phyloP scores from a whole-genome alignment of 2,113 vertebrate genomes.

The Syngnathoides biaculeatus region DNA sequence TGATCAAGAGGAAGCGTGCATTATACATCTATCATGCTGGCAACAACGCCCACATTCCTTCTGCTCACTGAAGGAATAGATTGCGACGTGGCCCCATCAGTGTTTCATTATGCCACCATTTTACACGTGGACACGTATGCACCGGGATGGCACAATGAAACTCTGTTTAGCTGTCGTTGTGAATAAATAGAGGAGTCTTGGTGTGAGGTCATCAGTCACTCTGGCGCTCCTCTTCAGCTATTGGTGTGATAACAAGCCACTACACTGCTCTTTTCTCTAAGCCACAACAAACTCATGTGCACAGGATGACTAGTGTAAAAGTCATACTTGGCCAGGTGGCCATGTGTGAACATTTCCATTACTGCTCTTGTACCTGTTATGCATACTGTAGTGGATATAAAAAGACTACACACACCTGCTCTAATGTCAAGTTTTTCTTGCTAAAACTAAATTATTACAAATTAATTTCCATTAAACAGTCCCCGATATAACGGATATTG shows the following conservation, averaged over 20 bases:
- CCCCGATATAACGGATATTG: too few relatives aligned
- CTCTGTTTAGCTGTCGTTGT: conserved; percentile 11
- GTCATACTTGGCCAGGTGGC: not conserved
- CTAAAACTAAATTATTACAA: not conserved
- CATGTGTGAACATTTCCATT: not conserved
- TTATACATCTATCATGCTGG: conserved; percentile 24
- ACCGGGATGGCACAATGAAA: conserved; percentile 5
- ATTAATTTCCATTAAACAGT: too few relatives aligned
- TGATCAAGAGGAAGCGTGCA: conserved; percentile 15
- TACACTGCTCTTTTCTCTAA: not conserved
- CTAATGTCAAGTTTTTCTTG: not conserved
- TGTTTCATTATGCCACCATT: conserved; percentile 14
- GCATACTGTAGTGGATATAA: not conserved
- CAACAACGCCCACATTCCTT: conserved; percentile 16
- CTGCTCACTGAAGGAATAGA: conserved; percentile 33
- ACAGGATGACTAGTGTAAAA: conserved; percentile 3
- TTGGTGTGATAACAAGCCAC: conserved; percentile 21
- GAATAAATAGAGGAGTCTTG: conserved; percentile 26
- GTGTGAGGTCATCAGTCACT: conserved; percentile 5
- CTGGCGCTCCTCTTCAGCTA: conserved; percentile 20
- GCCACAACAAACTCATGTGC: conserved; percentile 9
- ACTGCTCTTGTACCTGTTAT: not conserved
- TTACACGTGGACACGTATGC: conserved; percentile 15
- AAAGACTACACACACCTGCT: not conserved
- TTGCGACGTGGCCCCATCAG: conserved; percentile 9